Conservation (phyloP, 2,113 vertebrate genomes). For the rabbit (Oryctolagus cuniculus) region DNA sequence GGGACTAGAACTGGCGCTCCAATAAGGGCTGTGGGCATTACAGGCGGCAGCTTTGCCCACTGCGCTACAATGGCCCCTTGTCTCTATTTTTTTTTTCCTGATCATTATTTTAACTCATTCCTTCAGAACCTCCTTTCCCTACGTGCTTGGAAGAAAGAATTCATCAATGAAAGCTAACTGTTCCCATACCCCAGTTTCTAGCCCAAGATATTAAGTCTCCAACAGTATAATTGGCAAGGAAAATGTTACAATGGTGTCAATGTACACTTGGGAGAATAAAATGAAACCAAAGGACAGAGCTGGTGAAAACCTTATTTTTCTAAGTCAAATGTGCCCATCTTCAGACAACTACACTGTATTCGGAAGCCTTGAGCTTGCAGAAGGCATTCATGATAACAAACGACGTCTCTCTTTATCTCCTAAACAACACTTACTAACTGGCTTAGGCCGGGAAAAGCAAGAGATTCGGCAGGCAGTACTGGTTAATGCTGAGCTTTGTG, state of each 20-base stretch:
- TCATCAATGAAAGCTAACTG: slow-evolving; percentile 19
- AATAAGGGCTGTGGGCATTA: too few relatives aligned
- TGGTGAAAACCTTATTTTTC: slow-evolving; percentile 17
- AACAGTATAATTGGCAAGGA: background rate
- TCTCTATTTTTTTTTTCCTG: background rate
- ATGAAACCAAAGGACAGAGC: slow-evolving; percentile 2
- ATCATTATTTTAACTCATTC: background rate
- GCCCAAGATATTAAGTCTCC: background rate
- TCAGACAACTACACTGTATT: slow-evolving; percentile 31
- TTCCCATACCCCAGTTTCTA: background rate
- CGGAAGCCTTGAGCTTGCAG: background rate
- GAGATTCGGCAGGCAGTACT: background rate
- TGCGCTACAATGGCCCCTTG: too few relatives aligned
- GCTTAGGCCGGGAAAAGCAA: background rate
- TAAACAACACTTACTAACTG: background rate
- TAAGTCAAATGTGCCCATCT: background rate
- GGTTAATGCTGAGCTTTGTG: background rate
- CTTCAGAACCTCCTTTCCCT: background rate
- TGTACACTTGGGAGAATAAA: slow-evolving; percentile 21
- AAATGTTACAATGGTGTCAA: background rate
- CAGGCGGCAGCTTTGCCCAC: too few relatives aligned
- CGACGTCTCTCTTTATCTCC: background rate
- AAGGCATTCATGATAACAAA: slow-evolving; percentile 1
- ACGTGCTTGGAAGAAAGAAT: background rate
- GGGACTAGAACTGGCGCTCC: too few relatives aligned